Percentiles rank a stretch among this genome's conserved stretches.
phyloP scores from a whole-genome alignment of 2,797 vertebrate species.

The Platalea minor region DNA sequence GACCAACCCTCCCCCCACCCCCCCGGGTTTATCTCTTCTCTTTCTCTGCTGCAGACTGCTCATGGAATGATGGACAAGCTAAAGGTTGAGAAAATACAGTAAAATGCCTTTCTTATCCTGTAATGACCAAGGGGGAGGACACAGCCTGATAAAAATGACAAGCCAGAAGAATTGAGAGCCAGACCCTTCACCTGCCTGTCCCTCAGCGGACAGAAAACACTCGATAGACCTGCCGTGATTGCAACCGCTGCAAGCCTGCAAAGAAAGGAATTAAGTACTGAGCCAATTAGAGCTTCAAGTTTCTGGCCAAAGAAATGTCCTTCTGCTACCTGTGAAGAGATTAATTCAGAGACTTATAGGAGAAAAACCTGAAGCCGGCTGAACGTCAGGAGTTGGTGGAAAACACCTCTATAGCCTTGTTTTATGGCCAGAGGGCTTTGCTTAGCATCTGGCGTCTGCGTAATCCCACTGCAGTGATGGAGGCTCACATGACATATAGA shows the following conservation, averaged over 20 bases:
- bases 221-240: background rate
- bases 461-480: background rate
- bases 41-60: background rate
- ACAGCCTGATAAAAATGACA: conserved; percentile 54
- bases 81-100: conserved; percentile 55
- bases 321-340: background rate
- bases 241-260: background rate
- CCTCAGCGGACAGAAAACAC: background rate
- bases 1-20: background rate
- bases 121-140: conserved; percentile 43
- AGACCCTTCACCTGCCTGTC: conserved; percentile 48
- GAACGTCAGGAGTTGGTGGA: background rate
- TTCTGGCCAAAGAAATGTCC: background rate
- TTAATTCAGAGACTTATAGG: background rate
- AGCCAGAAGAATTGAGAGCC: background rate
- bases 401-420: background rate
- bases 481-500: background rate
- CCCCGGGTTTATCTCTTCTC: background rate
- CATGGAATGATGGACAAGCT: conserved; percentile 8
- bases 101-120: conserved; percentile 59
- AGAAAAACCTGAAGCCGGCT: background rate
- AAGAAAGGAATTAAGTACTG: background rate
- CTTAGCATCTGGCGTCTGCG: background rate
- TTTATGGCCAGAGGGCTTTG: background rate
- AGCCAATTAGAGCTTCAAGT: background rate